Base-by-base conservation (phyloP, 2,113 vertebrate species). In the Nipponia nippon region DNA sequence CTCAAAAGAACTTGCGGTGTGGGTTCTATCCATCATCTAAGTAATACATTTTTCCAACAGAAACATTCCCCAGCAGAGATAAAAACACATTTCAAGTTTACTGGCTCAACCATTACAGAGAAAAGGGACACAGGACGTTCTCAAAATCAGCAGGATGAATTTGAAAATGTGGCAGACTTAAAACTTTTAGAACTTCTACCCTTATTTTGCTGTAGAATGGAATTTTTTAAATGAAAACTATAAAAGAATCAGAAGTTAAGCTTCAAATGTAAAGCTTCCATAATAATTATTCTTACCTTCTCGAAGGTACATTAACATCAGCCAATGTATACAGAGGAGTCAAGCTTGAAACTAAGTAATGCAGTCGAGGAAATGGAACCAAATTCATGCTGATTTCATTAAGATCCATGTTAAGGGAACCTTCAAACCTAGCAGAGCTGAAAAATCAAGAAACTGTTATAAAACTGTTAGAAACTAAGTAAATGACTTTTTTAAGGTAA, bases 331-430 rank as follows among this genome's bases (percentile, higher is more conserved):
- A 99, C 13, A 99, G 98, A 69, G 99, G 99, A 44, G 99, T 99
- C 61, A 99, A 98, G 84, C 99, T 99, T 85, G 99, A 99, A 90
- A 99, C 98, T 73, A 99, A 98, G 96, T 99, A 99, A 97, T 99
- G 99, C 82, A 99, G 97, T 44, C 97, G 98, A 62, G 99, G 99
- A 97, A 99, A 99, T 5, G 99, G 99, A 80, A 99, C 99, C 97
- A 99, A 98, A 97, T 99, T 99, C 99, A 99, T 99, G 83, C 98
- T 98, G 63, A 99, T 99, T 98, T 99, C 99, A 96, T 99, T 99
- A 95, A 99, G 98, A 97, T 99, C 99, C 99, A 99, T 99, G 95
- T 99, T 99, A 92, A 99, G 99, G 14, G 99, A 99, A 21, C 99
- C 99, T 89, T 99, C 99, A 97, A 99, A 99, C 42, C 99, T 99